Evolutionary conservation across 2,797 vertebrate genomes (phyloP).

Genomic region (Acrossocheilus fasciatus): DNA sequence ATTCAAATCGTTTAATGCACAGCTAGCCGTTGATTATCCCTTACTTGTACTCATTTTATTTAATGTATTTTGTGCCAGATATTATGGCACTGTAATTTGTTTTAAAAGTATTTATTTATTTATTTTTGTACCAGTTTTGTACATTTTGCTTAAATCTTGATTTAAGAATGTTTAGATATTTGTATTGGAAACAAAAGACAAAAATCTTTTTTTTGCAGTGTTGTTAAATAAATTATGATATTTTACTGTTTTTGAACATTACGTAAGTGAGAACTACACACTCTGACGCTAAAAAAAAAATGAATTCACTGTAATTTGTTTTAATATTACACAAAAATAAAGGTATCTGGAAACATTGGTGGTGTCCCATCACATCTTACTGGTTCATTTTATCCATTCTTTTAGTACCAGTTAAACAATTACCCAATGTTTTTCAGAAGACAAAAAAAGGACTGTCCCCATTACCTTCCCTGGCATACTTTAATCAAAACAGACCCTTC

Average conservation of each 20-base stretch:
- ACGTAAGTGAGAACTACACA: not conserved
- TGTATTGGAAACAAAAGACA: not conserved
- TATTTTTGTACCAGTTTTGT: not conserved
- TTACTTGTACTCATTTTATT: too few relatives aligned
- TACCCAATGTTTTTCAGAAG: not conserved
- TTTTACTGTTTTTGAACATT: not conserved
- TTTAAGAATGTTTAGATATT: not conserved
- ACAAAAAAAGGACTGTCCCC: constrained; percentile 27
- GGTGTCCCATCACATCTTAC: not conserved
- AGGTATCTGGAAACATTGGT: not conserved
- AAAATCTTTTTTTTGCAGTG: not conserved
- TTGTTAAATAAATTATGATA: not conserved
- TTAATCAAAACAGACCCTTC: constrained; percentile 19
- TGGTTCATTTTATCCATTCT: not conserved
- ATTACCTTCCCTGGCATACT: constrained; percentile 6
- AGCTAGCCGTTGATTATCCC: too few relatives aligned
- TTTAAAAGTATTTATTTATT: not conserved
- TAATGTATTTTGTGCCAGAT: not conserved
- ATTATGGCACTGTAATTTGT: not conserved
- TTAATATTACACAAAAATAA: not conserved
- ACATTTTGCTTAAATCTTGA: not conserved
- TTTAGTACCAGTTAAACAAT: not conserved
- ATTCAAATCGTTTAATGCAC: too few relatives aligned
- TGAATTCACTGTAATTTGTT: not conserved
- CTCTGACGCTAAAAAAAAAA: not conserved